Conservation (phyloP, 2,113 vertebrate species). For the Myocastor coypus region DNA sequence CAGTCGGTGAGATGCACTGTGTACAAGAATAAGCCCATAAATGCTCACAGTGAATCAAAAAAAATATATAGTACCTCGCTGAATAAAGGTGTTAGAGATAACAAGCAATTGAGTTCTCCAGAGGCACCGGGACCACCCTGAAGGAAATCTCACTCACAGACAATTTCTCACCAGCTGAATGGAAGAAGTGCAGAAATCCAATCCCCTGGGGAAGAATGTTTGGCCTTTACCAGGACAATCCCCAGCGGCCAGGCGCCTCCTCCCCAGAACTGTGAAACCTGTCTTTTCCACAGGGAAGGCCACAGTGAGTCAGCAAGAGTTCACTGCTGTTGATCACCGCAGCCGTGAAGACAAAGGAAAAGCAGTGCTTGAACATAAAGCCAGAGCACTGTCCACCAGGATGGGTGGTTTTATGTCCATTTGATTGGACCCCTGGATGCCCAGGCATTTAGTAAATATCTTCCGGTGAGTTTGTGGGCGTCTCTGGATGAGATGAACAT, state of each 20-base stretch:
- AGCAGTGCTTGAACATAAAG: constrained; percentile 36
- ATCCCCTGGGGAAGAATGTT: background rate
- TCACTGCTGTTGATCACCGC: constrained; percentile 66
- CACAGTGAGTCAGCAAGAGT: background rate
- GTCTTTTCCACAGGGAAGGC: background rate
- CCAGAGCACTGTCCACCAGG: background rate
- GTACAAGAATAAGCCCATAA: background rate
- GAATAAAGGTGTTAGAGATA: constrained; percentile 37
- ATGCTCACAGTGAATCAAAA: background rate
- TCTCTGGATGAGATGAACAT: background rate
- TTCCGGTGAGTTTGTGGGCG: background rate
- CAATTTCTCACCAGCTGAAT: background rate
- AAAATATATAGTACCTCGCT: background rate
- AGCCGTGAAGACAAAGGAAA: background rate
- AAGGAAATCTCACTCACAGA: constrained; percentile 1
- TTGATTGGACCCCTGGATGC: background rate
- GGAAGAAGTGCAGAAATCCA: background rate
- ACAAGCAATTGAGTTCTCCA: background rate
- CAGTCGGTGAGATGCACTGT: background rate
- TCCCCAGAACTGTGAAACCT: background rate
- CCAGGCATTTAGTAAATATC: background rate
- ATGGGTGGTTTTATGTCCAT: background rate
- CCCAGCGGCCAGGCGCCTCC: background rate
- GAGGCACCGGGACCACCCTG: background rate
- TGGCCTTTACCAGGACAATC: background rate